These are phyloP conservation scores for Pomacea canaliculata DNA, from an alignment of 2,888 invertebrate genomes.

Conservation along the genomic window DNA sequence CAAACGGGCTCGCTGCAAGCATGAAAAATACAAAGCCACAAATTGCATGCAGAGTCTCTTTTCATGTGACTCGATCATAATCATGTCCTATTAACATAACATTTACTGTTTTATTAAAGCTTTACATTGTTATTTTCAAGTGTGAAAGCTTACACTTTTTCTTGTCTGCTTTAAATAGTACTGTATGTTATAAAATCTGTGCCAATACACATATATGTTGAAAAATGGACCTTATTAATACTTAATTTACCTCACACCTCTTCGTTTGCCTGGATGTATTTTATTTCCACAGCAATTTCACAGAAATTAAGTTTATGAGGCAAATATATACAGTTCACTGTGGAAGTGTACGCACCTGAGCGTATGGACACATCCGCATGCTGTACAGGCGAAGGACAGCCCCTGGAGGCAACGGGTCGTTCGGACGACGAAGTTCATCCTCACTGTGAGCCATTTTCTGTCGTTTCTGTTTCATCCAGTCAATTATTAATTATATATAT, in stretches of 20 bases:
- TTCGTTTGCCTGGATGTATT: no score
- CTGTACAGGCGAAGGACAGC: conserved; percentile 28
- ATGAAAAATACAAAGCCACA: neutral
- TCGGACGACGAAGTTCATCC: conserved; percentile 24
- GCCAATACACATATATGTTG: no score
- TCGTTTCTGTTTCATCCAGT: neutral
- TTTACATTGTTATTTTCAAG: neutral
- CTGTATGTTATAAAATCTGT: no score
- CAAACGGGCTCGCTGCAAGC: conserved; percentile 32
- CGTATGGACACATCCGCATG: conserved; percentile 35
- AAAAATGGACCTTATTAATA: no score
- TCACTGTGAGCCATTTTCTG: conserved; percentile 6
- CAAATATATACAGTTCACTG: no score
- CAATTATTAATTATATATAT: no score
- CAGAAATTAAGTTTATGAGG: no score
- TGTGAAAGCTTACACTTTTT: no score
- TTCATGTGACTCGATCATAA: neutral
- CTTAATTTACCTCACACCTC: no score
- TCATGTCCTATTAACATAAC: no score
- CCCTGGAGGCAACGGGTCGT: conserved; percentile 26
- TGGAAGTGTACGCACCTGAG: conserved; percentile 20
- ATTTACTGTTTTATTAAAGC: neutral
- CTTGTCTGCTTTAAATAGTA: no score
- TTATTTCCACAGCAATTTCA: no score
- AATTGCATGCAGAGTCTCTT: neutral